Evolutionary conservation across 1,140 invertebrate genomes (phyloP).

Genomic region (Thrips palmi): DNA sequence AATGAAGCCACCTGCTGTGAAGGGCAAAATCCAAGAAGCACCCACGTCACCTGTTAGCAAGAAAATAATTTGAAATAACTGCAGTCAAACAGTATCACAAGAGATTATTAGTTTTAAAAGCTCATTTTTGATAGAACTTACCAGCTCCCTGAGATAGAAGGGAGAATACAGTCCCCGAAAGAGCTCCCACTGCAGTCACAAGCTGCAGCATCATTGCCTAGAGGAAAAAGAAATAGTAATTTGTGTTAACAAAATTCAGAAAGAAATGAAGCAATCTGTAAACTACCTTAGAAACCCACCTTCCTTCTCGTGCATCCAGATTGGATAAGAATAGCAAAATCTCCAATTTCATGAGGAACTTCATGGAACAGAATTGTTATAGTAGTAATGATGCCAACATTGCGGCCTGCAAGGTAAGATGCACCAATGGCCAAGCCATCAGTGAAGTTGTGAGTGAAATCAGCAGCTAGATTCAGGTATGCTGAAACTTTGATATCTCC

Average conservation of each 20-base stretch:
- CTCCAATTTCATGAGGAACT: conserved; percentile 95
- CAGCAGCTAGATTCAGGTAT: conserved; percentile 84
- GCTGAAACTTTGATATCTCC: conserved; percentile 76
- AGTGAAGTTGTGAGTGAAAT: conserved; percentile 93
- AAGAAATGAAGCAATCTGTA: not conserved
- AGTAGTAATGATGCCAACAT: conserved; percentile 70
- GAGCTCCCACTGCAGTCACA: conserved; percentile 81
- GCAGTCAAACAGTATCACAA: not conserved
- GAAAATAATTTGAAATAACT: conserved; percentile 2
- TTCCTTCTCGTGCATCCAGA: conserved; percentile 78
- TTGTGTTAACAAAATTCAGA: too few relatives aligned
- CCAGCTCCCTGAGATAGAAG: conserved; percentile 55
- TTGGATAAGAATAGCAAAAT: conserved; percentile 92
- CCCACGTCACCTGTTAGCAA: conserved; percentile 42
- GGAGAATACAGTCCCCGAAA: conserved; percentile 76
- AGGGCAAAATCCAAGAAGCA: conserved; percentile 75
- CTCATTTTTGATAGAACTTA: conserved; percentile 17
- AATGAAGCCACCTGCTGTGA: conserved; percentile 95
- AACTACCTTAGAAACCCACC: conserved; percentile 26
- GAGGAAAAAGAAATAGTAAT: conserved; percentile 15
- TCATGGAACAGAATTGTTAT: conserved; percentile 89
- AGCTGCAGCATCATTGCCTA: conserved; percentile 84
- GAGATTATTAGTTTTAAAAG: not conserved
- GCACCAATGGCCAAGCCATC: conserved; percentile 93
- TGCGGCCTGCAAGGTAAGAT: conserved; percentile 79